These are phyloP conservation scores for Cinara cedri DNA, from an alignment of 2,888 invertebrate species.

Conservation along the genomic window DNA sequence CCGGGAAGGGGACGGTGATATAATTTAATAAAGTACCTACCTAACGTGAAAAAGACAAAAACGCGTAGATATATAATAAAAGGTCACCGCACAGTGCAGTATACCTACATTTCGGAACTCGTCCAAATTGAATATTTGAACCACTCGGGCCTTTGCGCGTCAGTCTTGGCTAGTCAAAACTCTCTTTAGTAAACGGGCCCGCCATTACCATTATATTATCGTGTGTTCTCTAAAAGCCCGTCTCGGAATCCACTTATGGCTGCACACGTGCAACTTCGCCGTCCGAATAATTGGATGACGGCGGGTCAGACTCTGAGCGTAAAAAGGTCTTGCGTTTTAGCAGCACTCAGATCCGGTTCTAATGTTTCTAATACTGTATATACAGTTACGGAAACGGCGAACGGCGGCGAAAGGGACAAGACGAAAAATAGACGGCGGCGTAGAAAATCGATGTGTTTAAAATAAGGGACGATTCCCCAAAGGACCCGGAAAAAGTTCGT, in stretches of 20 bases:
- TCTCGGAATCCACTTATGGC: constrained; percentile 46
- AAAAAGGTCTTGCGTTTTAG: constrained; percentile 31
- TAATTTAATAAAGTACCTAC: neutral
- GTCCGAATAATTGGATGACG: constrained; percentile 48
- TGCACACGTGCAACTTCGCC: neutral
- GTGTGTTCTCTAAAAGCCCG: constrained; percentile 40
- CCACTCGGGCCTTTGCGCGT: constrained; percentile 37
- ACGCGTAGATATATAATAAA: neutral
- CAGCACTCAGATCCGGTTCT: constrained; percentile 36
- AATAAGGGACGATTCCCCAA: constrained; percentile 35
- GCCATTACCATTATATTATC: constrained; percentile 17
- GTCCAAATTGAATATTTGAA: constrained; percentile 45
- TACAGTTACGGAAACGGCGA: too few species aligned
- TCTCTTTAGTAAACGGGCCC: constrained; percentile 39
- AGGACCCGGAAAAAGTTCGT: constrained; percentile 51
- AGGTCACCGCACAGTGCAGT: too few species aligned
- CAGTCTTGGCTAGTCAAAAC: constrained; percentile 13
- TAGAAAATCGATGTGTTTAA: constrained; percentile 53
- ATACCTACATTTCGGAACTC: constrained; percentile 19
- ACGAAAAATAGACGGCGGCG: constrained; percentile 20
- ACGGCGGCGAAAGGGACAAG: neutral
- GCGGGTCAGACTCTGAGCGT: constrained; percentile 28
- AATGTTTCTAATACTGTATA: too few species aligned
- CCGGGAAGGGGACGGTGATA: neutral
- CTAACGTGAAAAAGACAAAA: constrained; percentile 9